A percentile compares a stretch with the other conserved stretches of the same genome.
Conservation (phyloP, 2,113 vertebrate genomes). For the Apeltes quadracus region DNA sequence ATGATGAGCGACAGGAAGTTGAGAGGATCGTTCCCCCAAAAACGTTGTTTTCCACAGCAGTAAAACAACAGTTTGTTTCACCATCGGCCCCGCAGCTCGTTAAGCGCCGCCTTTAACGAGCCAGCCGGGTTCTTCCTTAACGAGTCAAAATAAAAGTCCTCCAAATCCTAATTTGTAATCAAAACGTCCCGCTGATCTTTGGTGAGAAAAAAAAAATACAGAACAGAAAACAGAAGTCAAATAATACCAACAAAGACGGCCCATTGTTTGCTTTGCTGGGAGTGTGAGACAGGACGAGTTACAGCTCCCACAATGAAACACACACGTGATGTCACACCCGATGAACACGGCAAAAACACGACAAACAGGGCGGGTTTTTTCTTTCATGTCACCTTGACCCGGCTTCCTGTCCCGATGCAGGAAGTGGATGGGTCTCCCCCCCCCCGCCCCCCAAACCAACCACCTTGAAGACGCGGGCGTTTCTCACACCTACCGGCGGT, state of each 20-base stretch:
- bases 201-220: slow-evolving; percentile 13
- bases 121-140: background rate
- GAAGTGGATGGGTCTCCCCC: slow-evolving; percentile 26
- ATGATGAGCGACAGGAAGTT: too few species aligned
- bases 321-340: background rate
- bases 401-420: slow-evolving; percentile 56
- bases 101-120: slow-evolving; percentile 60
- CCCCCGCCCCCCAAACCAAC: too few species aligned
- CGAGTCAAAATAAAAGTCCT: slow-evolving; percentile 33
- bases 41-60: background rate
- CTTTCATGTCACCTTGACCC: slow-evolving; percentile 35
- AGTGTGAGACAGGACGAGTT: too few species aligned
- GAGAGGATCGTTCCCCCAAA: background rate
- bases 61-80: too few species aligned
- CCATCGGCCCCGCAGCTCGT: slow-evolving; percentile 54
- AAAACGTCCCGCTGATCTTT: slow-evolving; percentile 36
- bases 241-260: slow-evolving; percentile 56
- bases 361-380: slow-evolving; percentile 15
- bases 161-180: slow-evolving; percentile 65
- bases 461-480: slow-evolving; percentile 48
- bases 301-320: slow-evolving; percentile 60
- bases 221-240: slow-evolving; percentile 35
- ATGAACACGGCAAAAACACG: background rate
- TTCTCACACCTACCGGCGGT: slow-evolving; percentile 31
- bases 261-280: slow-evolving; percentile 61